These are phyloP conservation scores for Zosterops pallidus DNA, from an alignment of 2,113 vertebrate genomes.

Conservation along the genomic window DNA sequence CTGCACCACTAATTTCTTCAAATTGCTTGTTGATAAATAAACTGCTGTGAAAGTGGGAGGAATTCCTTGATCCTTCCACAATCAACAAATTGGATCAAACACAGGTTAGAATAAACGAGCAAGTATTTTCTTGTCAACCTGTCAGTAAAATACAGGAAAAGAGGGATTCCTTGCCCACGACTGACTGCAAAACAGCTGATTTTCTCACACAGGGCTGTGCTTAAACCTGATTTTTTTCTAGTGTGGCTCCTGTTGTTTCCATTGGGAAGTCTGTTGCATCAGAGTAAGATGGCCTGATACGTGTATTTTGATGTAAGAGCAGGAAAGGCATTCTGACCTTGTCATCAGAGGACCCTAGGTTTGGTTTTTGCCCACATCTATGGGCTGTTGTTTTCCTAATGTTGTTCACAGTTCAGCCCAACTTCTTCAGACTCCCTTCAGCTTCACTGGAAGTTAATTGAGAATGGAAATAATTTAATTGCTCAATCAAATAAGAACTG, in stretches of 20 bases:
- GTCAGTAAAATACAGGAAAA: background rate
- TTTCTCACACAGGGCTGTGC: background rate
- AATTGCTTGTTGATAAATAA: background rate
- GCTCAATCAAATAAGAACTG: background rate
- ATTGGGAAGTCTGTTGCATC: background rate
- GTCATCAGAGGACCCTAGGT: background rate
- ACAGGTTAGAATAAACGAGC: background rate
- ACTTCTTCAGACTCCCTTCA: background rate
- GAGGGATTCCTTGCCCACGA: background rate
- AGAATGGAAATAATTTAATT: constrained; percentile 9
- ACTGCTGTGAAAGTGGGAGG: background rate
- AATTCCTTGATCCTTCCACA: background rate
- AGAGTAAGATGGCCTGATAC: background rate
- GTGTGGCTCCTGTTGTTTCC: background rate
- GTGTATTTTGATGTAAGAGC: background rate
- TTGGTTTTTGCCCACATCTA: background rate
- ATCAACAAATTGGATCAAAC: background rate
- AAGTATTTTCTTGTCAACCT: background rate
- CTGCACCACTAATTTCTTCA: background rate
- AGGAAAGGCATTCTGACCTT: background rate
- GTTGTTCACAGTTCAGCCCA: background rate
- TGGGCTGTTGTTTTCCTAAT: background rate
- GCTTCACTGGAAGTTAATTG: background rate
- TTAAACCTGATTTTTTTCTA: background rate
- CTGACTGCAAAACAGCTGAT: background rate